Conservation (phyloP, 2,888 invertebrate species). For the Plebejus melissa region DNA sequence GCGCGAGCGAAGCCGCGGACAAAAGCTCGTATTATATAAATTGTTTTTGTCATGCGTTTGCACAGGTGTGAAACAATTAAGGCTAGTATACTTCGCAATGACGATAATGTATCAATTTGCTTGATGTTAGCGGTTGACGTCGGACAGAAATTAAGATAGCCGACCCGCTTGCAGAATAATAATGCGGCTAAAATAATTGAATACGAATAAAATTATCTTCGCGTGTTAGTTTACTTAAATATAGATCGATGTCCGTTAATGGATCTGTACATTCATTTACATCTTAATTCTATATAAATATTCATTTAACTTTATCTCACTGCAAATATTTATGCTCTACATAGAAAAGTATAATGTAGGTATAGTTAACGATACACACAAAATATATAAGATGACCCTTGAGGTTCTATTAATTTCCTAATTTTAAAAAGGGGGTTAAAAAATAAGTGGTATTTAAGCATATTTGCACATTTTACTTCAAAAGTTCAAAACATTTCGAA, state of each 20-base stretch:
- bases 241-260: conserved; percentile 52
- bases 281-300: conserved; percentile 66
- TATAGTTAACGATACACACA: conserved; percentile 38
- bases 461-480: not conserved
- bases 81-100: not conserved
- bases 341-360: conserved; percentile 40
- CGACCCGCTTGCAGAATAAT: conserved; percentile 21
- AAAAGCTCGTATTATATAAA: not conserved
- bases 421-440: not conserved
- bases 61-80: conserved; percentile 16
- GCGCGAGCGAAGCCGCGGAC: too few species aligned
- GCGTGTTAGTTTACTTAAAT: conserved; percentile 44
- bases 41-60: not conserved
- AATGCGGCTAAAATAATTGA: conserved; percentile 22
- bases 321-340: conserved; percentile 50
- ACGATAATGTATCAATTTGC: conserved; percentile 17
- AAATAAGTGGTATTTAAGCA: not conserved
- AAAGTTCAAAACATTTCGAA: not conserved
- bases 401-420: not conserved
- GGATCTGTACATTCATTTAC: conserved; percentile 61
- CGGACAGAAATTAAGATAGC: conserved; percentile 19
- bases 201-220: conserved; percentile 37
- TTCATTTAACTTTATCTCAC: conserved; percentile 58
- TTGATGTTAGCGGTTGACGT: conserved; percentile 16
- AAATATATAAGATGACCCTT: not conserved